These are phyloP conservation scores for Hassar affinis DNA, from an alignment of 2,113 vertebrate genomes.

Conservation along the genomic window DNA sequence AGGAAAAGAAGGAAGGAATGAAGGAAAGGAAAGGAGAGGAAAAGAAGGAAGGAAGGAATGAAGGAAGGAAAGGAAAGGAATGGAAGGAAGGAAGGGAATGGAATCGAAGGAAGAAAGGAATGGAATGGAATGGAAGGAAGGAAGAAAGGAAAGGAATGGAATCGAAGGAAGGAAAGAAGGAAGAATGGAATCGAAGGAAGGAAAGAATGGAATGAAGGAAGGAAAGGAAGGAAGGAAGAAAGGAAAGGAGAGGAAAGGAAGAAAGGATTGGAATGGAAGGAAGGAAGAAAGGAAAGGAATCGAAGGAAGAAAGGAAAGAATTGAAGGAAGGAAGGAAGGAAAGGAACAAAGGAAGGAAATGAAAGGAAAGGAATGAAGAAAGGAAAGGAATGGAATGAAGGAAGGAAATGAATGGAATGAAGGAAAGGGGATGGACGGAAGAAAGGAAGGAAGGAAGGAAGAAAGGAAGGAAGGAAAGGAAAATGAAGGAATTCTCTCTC, in stretches of 20 bases:
- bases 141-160: not conserved
- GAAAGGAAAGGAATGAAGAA: too few species aligned
- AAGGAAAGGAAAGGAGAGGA: too few species aligned
- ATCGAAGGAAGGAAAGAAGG: not conserved
- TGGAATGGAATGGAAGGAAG: not conserved
- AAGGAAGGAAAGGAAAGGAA: too few species aligned
- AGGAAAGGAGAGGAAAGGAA: too few species aligned
- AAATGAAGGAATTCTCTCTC: not conserved
- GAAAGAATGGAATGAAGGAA: not conserved
- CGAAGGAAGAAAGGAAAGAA: not conserved
- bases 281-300: not conserved
- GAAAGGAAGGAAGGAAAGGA: not conserved
- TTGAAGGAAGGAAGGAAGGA: not conserved
- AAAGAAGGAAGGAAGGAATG: too few species aligned
- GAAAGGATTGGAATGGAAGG: not conserved
- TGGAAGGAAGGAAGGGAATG: too few species aligned
- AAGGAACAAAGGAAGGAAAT: too few species aligned
- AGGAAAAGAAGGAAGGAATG: not conserved
- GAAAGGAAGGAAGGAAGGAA: not conserved
- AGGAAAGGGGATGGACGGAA: too few species aligned
- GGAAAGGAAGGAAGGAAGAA: too few species aligned
- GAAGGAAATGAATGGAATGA: too few species aligned
- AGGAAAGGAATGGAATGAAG: too few species aligned
- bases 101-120: too few species aligned
- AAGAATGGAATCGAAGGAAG: not conserved